Evolutionary conservation across 2,888 invertebrate species (phyloP), one percentile per base, ranked within the genome.

Genomic region (Orchestes rusci): DNA sequence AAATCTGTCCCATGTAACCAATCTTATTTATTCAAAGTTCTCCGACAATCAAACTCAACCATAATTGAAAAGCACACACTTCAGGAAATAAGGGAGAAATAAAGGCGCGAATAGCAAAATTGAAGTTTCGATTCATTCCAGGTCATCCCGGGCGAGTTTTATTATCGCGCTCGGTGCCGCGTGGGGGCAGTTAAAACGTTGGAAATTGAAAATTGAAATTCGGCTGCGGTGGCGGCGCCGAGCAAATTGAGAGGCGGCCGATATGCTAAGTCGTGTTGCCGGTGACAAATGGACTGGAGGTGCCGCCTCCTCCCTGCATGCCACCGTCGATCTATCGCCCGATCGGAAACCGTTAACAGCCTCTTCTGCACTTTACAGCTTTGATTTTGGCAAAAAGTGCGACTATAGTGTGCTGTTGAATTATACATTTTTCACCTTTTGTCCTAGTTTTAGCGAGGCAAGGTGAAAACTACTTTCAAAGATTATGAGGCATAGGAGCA

Each of bases 241-340:
- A 10, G 44, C 48, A 50, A 45, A 52, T 38, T 49, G 48, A 45
- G 46, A 46, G 49, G 44, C 52, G 51, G 45, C 53, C 49, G 50
- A 48, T 48, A 48, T 48, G 48, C 43, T 48, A 48, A 48, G 48
- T 48, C 48, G 43, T 43, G 39, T 48, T 51, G 50, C 50, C 15
- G 67, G 71, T 17, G 62, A 69, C 54, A 74, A 73, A 54, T 70
- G 71, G 16, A 71, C 72, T 39, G 71, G 51, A 53, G 55, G 55
- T 45, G 44, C 35, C 48, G 43, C 48, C 48, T 33, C 29, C 10
- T 23, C 23, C 10, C 23, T 23, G 23, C 23, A 7, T 23, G 7
- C 23, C 23, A n/a, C n/a, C 43, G 37, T 17, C 16, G 39, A 36
- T 16, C 38, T n/a, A n/a, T n/a, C n/a, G 13, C 16, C 31, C 42